Conservation (phyloP, 2,797 vertebrate species). For the Chelidonichthys spinosus region DNA sequence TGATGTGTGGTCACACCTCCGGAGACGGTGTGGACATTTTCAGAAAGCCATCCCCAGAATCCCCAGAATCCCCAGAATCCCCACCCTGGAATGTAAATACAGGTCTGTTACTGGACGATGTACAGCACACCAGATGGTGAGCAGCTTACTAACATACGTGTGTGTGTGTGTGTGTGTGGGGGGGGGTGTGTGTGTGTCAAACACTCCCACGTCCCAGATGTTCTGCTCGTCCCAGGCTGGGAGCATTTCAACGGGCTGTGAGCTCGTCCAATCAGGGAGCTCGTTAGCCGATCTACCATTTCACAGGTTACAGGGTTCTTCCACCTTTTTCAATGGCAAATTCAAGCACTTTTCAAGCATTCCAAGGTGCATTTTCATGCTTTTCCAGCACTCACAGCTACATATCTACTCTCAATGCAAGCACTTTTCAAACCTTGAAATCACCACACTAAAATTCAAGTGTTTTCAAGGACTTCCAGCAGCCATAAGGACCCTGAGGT, state of each 20-base stretch:
- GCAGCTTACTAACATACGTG: conserved; percentile 21
- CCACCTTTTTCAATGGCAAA: background rate
- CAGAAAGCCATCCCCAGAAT: conserved; percentile 24
- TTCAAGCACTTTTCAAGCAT: too few species aligned
- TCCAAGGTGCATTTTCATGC: too few species aligned
- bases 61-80: conserved; percentile 19
- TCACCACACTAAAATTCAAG: too few species aligned
- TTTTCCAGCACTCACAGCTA: too few species aligned
- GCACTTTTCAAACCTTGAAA: too few species aligned
- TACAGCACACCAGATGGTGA: conserved; percentile 49
- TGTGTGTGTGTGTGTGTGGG: conserved; percentile 12
- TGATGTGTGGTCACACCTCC: too few species aligned
- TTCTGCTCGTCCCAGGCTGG: conserved; percentile 21
- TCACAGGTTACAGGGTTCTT: background rate
- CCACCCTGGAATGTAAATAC: conserved; percentile 35
- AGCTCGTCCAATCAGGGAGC: conserved; percentile 9
- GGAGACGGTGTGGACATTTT: too few species aligned
- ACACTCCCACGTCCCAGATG: conserved; percentile 20
- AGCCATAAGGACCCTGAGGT: too few species aligned
- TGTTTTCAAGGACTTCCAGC: too few species aligned
- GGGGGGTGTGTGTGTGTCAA: conserved; percentile 18
- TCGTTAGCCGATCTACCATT: background rate
- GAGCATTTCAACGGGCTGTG: conserved; percentile 27
- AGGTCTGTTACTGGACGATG: background rate
- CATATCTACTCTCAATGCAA: too few species aligned